Evolutionary conservation across 1,140 invertebrate species (phyloP).

Genomic region (Aporrectodea caliginosa): DNA sequence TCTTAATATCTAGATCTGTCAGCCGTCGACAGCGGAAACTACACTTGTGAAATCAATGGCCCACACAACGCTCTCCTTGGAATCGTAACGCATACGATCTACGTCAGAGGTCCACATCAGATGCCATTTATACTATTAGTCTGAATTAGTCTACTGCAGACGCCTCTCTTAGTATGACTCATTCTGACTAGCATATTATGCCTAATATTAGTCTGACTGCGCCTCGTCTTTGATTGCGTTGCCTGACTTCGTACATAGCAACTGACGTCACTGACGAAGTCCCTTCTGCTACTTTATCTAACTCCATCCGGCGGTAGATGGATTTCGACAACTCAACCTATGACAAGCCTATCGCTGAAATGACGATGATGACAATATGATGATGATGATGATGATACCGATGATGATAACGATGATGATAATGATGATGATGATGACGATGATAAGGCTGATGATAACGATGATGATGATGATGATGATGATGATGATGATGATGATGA

Average conservation of each 20-base stretch:
- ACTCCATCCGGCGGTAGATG: too few species aligned
- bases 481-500: slow-evolving; percentile 2
- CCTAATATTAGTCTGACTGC: too few species aligned
- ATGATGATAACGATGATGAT: not conserved
- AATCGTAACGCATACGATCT: slow-evolving; percentile 4
- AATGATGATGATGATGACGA: not conserved
- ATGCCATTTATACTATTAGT: too few species aligned
- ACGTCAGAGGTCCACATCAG: slow-evolving; percentile 20
- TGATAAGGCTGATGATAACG: not conserved
- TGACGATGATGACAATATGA: not conserved
- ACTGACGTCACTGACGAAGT: too few species aligned
- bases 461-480: slow-evolving; percentile 3
- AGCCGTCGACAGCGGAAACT: slow-evolving; percentile 13
- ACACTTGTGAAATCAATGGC: slow-evolving; percentile 19
- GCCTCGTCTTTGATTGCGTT: too few species aligned
- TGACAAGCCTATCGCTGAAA: too few species aligned
- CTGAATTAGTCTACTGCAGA: too few species aligned
- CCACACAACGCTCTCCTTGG: slow-evolving; percentile 14
- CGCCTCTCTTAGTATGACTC: too few species aligned
- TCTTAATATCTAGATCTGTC: slow-evolving; percentile 4
- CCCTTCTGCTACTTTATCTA: too few species aligned
- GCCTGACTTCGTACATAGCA: too few species aligned
- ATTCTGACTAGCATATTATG: too few species aligned
- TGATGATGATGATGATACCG: not conserved
- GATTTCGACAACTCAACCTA: too few species aligned